phyloP scores from a whole-genome alignment of 2,888 invertebrate species.

The Erebia epiphron region DNA sequence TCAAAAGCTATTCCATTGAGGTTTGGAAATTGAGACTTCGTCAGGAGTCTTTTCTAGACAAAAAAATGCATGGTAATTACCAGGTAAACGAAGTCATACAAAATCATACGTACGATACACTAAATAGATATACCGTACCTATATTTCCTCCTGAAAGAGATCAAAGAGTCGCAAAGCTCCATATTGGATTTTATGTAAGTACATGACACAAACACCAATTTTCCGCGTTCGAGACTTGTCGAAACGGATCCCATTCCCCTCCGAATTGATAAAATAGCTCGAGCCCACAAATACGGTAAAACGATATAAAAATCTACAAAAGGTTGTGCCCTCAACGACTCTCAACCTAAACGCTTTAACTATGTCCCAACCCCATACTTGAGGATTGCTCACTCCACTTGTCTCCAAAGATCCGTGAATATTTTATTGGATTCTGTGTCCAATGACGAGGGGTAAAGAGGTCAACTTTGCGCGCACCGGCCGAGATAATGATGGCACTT shows the following conservation, averaged over 20 bases:
- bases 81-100: too few relatives aligned
- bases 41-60: too few relatives aligned
- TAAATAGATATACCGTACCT: neutral
- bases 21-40: too few relatives aligned
- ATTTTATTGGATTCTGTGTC: constrained; percentile 67
- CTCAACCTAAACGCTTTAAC: constrained; percentile 82
- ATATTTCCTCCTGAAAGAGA: neutral
- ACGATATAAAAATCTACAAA: constrained; percentile 79
- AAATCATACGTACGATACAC: too few relatives aligned
- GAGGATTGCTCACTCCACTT: constrained; percentile 82
- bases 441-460: constrained; percentile 57
- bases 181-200: constrained; percentile 15
- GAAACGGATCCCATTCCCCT: constrained; percentile 67
- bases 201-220: constrained; percentile 38
- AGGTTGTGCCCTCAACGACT: constrained; percentile 73
- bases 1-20: too few relatives aligned
- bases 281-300: constrained; percentile 65
- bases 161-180: constrained; percentile 9
- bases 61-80: too few relatives aligned
- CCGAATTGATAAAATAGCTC: constrained; percentile 79
- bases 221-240: constrained; percentile 56
- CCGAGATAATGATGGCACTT: constrained; percentile 81
- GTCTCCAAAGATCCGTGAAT: constrained; percentile 79
- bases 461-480: constrained; percentile 56
- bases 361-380: constrained; percentile 78